Evolutionary conservation across 2,113 vertebrate genomes (phyloP).

Genomic region (Hemichromis elongatus): DNA sequence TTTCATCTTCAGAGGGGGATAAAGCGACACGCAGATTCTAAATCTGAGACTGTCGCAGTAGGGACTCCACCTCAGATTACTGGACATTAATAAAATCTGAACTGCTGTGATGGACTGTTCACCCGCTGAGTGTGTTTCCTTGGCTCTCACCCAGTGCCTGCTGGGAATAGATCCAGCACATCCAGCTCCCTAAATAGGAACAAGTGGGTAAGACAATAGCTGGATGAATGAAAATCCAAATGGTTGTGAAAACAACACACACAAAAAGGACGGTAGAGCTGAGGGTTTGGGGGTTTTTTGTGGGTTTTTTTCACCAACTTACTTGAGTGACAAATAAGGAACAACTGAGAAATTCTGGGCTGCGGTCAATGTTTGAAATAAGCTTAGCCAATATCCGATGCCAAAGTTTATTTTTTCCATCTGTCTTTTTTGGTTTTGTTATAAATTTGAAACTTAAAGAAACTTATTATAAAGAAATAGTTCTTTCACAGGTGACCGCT

Average conservation of each 20-base stretch:
- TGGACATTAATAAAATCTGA: slow-evolving; percentile 19
- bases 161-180: slow-evolving; percentile 25
- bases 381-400: neutral
- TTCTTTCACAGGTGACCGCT: neutral
- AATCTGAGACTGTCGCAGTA: neutral
- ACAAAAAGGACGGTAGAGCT: neutral
- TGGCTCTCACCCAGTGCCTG: slow-evolving; percentile 19
- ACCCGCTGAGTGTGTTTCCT: slow-evolving; percentile 6
- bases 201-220: neutral
- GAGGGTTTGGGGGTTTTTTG: neutral
- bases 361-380: neutral
- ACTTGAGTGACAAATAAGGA: neutral
- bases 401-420: neutral
- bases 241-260: neutral
- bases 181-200: neutral
- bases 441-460: neutral
- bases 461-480: neutral
- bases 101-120: slow-evolving; percentile 2
- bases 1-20: slow-evolving; percentile 1
- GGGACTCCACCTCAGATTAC: slow-evolving; percentile 9
- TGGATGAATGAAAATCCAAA: neutral
- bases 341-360: neutral
- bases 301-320: neutral
- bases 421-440: neutral
- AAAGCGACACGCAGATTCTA: neutral